phyloP scores from a whole-genome alignment of 2,888 invertebrate species.

The Lasiommata megera region DNA sequence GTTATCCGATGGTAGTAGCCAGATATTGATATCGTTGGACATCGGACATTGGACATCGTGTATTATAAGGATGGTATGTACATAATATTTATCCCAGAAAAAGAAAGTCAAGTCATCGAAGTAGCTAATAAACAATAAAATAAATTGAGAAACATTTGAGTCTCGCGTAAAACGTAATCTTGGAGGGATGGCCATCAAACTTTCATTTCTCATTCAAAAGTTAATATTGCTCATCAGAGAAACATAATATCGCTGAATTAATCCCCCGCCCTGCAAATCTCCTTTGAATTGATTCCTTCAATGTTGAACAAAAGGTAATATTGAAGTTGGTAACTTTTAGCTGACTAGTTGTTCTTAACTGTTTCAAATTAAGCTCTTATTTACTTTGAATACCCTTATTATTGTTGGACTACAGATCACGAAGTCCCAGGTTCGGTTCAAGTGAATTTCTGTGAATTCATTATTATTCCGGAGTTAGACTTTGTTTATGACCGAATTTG shows the following conservation, averaged over 20 bases:
- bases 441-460: too few species aligned
- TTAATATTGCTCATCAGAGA: conserved; percentile 4
- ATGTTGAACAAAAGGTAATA: background rate
- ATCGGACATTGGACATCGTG: too few species aligned
- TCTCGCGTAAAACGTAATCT: background rate
- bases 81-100: too few species aligned
- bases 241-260: background rate
- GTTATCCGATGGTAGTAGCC: too few species aligned
- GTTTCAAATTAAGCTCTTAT: background rate
- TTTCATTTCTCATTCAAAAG: background rate
- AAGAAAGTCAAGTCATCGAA: too few species aligned
- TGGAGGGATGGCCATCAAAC: background rate
- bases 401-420: too few species aligned
- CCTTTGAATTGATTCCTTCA: background rate
- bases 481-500: too few species aligned
- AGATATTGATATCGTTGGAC: too few species aligned
- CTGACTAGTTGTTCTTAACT: background rate
- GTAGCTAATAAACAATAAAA: too few species aligned
- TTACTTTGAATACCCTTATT: background rate
- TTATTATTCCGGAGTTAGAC: too few species aligned
- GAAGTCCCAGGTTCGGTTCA: too few species aligned
- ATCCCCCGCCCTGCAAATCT: background rate
- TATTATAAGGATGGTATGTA: too few species aligned
- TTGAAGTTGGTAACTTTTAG: background rate
- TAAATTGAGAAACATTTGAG: background rate